Evolutionary conservation across 2,113 vertebrate species (phyloP).

Genomic region (Apistogramma diplotaenia): DNA sequence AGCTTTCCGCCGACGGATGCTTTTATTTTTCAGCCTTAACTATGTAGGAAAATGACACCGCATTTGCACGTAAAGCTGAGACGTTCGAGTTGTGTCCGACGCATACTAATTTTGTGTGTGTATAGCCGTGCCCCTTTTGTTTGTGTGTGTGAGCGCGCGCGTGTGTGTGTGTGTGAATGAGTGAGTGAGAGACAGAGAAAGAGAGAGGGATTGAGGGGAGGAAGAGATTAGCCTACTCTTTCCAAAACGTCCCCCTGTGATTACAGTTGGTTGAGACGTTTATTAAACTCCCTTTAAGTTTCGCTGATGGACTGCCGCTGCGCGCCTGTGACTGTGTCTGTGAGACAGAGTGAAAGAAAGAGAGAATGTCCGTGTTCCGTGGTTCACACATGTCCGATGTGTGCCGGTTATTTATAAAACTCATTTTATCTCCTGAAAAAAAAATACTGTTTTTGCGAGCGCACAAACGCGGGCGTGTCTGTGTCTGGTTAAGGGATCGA

Average conservation of each 20-base stretch:
- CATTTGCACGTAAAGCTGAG: background rate
- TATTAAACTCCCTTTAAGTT: slow-evolving; percentile 43
- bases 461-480: background rate
- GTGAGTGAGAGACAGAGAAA: background rate
- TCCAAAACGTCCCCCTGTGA: slow-evolving; percentile 29
- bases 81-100: slow-evolving; percentile 17
- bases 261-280: slow-evolving; percentile 3
- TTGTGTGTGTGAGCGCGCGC: background rate
- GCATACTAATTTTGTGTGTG: slow-evolving; percentile 50
- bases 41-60: background rate
- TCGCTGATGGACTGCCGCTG: background rate
- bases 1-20: background rate
- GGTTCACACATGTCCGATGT: background rate
- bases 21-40: background rate
- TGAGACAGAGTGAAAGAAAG: background rate
- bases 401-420: background rate
- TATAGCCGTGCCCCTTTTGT: background rate
- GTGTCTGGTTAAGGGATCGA: slow-evolving; percentile 34
- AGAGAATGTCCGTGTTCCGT: background rate
- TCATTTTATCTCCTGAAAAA: background rate
- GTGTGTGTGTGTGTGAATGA: background rate
- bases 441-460: background rate
- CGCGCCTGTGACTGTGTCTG: background rate
- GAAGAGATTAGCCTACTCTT: background rate
- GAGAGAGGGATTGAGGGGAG: background rate